These are phyloP conservation scores for Falcaria lacertinaria DNA, from an alignment of 2,888 invertebrate species.

Conservation along the genomic window DNA sequence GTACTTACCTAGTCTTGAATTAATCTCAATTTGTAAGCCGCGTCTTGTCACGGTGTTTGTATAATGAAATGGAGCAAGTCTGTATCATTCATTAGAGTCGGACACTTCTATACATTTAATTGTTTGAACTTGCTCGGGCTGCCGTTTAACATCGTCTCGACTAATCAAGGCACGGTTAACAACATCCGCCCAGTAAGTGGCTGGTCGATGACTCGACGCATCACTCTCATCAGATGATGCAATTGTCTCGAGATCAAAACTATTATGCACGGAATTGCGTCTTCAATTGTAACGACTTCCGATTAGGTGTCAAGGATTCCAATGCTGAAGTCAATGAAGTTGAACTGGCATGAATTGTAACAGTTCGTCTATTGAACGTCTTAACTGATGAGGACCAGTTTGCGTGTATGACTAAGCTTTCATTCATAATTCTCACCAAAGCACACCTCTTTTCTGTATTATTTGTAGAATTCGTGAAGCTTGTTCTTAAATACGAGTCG, in stretches of 20 bases:
- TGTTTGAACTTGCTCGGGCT: slow-evolving; percentile 75
- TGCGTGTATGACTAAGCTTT: background rate
- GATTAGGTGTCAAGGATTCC: slow-evolving; percentile 71
- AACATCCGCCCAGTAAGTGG: slow-evolving; percentile 72
- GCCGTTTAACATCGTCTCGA: slow-evolving; percentile 73
- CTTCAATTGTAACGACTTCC: slow-evolving; percentile 62
- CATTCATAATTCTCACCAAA: too few relatives aligned
- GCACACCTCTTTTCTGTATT: too few relatives aligned
- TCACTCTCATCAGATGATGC: slow-evolving; percentile 55
- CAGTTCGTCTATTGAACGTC: slow-evolving; percentile 16
- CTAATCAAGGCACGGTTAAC: slow-evolving; percentile 76
- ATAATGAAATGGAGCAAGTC: slow-evolving; percentile 71
- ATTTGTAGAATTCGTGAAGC: too few relatives aligned
- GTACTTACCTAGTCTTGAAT: slow-evolving; percentile 58
- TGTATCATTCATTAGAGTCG: slow-evolving; percentile 77
- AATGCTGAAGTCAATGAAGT: slow-evolving; percentile 46
- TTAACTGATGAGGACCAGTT: background rate
- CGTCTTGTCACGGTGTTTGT: slow-evolving; percentile 75
- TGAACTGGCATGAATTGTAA: slow-evolving; percentile 30
- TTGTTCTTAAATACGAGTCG: too few relatives aligned
- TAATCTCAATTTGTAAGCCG: slow-evolving; percentile 74
- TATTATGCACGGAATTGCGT: slow-evolving; percentile 48
- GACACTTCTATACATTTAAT: slow-evolving; percentile 78
- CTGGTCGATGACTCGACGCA: slow-evolving; percentile 69
- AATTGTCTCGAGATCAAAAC: slow-evolving; percentile 53